Evolutionary conservation across 1,140 invertebrate species (phyloP).

Genomic region (Halotydeus destructor): DNA sequence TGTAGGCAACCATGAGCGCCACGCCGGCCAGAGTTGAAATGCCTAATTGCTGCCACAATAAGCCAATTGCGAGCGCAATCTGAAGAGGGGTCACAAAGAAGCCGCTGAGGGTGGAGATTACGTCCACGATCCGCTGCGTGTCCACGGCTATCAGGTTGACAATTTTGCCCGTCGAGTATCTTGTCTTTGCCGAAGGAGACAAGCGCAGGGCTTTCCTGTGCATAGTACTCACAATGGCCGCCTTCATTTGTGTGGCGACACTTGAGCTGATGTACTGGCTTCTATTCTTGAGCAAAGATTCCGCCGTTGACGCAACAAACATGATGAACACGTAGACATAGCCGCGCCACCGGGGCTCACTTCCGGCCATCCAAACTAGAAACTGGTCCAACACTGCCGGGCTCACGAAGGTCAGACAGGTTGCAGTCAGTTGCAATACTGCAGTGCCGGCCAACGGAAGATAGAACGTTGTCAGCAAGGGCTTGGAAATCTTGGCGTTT

Average conservation of each 20-base stretch:
- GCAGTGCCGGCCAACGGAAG: too few species aligned
- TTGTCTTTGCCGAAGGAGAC: slow-evolving; percentile 14
- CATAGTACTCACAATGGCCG: too few species aligned
- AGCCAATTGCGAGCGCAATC: slow-evolving; percentile 21
- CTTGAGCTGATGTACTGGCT: too few species aligned
- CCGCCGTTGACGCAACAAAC: too few species aligned
- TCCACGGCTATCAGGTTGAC: slow-evolving; percentile 36
- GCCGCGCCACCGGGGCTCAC: slow-evolving; percentile 15
- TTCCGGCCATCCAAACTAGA: slow-evolving; percentile 14
- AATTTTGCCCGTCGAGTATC: slow-evolving; percentile 34
- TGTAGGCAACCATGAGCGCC: too few species aligned
- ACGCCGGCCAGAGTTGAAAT: slow-evolving; percentile 23
- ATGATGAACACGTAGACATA: slow-evolving; percentile 7
- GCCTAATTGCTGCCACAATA: slow-evolving; percentile 24
- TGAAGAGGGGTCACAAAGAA: slow-evolving; percentile 20
- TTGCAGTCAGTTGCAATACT: too few species aligned
- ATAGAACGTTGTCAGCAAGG: too few species aligned
- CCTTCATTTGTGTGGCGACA: too few species aligned
- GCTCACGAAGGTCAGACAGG: slow-evolving; percentile 69
- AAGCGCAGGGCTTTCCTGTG: too few species aligned
- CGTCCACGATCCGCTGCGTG: slow-evolving; percentile 21
- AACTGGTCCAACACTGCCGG: slow-evolving; percentile 33
- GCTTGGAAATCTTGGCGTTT: too few species aligned
- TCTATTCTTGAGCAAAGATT: slow-evolving; percentile 9
- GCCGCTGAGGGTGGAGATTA: slow-evolving; percentile 13